Conservation (phyloP, 2,113 vertebrate genomes). For the Ctenodactylus gundi region DNA sequence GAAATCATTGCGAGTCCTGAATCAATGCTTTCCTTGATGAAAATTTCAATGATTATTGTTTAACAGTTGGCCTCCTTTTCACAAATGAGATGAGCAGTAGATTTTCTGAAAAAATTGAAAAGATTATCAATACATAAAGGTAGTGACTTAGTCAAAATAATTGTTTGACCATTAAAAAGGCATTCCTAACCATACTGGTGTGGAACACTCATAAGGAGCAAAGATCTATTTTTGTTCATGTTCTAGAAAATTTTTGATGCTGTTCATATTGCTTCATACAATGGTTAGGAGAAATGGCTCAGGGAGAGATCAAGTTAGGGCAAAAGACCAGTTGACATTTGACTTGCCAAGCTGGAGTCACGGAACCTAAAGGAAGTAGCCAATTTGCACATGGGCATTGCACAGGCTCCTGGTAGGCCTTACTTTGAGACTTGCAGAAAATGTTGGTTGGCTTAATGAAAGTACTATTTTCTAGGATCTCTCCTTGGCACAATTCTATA, state of each 20-base stretch:
- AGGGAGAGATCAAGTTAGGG: not conserved
- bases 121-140: not conserved
- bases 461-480: not conserved
- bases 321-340: not conserved
- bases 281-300: not conserved
- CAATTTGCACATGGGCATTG: not conserved
- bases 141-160: conserved; percentile 15
- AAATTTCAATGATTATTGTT: conserved; percentile 42
- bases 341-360: not conserved
- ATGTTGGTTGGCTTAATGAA: not conserved
- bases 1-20: conserved; percentile 51
- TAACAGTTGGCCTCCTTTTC: not conserved
- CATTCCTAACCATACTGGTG: not conserved
- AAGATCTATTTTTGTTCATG: not conserved
- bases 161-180: not conserved
- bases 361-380: rapidly evolving
- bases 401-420: no score
- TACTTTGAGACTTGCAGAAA: not conserved
- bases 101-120: conserved; percentile 4
- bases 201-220: not conserved
- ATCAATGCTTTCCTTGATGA: conserved; percentile 63
- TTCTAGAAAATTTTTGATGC: not conserved
- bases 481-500: not conserved
- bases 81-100: not conserved
- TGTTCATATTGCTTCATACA: not conserved